Conservation (phyloP, 37 sponge, comb jelly and placozoan genomes). For the Axinella damicornis region DNA sequence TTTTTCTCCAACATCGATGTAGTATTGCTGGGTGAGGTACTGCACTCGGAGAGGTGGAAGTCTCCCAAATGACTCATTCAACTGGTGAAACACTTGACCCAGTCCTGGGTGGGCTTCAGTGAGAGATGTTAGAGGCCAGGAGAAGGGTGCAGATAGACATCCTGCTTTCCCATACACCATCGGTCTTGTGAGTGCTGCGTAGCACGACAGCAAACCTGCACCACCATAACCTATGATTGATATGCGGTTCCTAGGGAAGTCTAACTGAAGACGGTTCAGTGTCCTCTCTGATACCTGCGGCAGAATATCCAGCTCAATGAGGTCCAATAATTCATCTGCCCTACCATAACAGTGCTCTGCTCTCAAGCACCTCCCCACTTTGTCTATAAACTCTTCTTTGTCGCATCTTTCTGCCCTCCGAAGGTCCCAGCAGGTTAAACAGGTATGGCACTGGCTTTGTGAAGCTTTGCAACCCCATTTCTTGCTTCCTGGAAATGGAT, state of each 20-base stretch:
- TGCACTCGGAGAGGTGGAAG: not conserved
- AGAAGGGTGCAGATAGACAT: slow-evolving; percentile 73
- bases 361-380: slow-evolving; percentile 15
- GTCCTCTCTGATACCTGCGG: slow-evolving; percentile 24
- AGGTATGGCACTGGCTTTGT: not conserved
- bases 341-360: not conserved
- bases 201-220: slow-evolving; percentile 66
- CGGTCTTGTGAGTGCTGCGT: slow-evolving; percentile 72
- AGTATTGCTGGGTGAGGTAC: slow-evolving; percentile 66
- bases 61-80: not conserved
- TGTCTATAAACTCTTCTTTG: slow-evolving; percentile 31
- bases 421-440: slow-evolving; percentile 58
- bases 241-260: slow-evolving; percentile 57
- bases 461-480: slow-evolving; percentile 33
- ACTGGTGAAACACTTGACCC: not conserved
- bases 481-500: slow-evolving; percentile 11
- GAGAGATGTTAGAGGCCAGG: slow-evolving; percentile 50
- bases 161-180: slow-evolving; percentile 57
- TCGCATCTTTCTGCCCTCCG: slow-evolving; percentile 41
- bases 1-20: slow-evolving; percentile 68
- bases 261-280: slow-evolving; percentile 30
- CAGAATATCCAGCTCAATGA: slow-evolving; percentile 40
- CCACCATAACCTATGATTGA: slow-evolving; percentile 65
- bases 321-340: slow-evolving; percentile 44
- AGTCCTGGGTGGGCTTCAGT: slow-evolving; percentile 1